Base-by-base conservation (phyloP, 2,113 vertebrate genomes). In the Picathartes gymnocephalus region DNA sequence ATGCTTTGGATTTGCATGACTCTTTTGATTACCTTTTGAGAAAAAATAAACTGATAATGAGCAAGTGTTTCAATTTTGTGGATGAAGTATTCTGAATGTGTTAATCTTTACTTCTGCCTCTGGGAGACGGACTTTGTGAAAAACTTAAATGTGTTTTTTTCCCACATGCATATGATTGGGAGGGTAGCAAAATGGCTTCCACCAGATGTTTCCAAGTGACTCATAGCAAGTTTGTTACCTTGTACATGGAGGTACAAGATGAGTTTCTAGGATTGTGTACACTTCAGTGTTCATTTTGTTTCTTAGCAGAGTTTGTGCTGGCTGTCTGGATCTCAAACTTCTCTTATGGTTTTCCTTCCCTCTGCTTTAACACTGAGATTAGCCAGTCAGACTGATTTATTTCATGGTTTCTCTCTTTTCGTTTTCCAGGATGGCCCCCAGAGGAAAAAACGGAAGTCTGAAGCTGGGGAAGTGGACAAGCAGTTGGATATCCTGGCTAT, bases 391-490 rank as follows among this genome's bases (percentile, higher is more conserved):
- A n/a, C 27, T 76, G 31, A 82, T 33, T 19, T 21, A 20, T 89
- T 81, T 81, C 5, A 56, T 0, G 0, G 14, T 79, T 86, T 92
- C 21, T 78, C 16, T 83, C 37, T 61, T 54, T 71, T 68, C 2
- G 6, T 35, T 93, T 94, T 89, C 85, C 90, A 99, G 99, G 99
- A 99, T 95, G 98, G 98, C 9, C 99, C 99, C 33, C 99, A 98
- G 97, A 99, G 99, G 97, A 99, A 99, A 98, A 99, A 99, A 96
- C 98, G 99, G 98, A 99, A 99, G 98, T 99, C 99, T 3, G 99
- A 99, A 96, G 97, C 84, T 19, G 96, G 39, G 50, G 98, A 96
- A 93, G 96, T 91, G n/a, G 97, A 97, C 93, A 98, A 98, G 89
- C 98, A 98, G 94, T 96, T 98, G 40, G 99, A 99, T 95, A 98